A percentile compares a stretch with the other conserved stretches of the same genome.
Evolutionary conservation across 2,888 invertebrate species (phyloP).

Genomic region (Agrenia bidenticulata): DNA sequence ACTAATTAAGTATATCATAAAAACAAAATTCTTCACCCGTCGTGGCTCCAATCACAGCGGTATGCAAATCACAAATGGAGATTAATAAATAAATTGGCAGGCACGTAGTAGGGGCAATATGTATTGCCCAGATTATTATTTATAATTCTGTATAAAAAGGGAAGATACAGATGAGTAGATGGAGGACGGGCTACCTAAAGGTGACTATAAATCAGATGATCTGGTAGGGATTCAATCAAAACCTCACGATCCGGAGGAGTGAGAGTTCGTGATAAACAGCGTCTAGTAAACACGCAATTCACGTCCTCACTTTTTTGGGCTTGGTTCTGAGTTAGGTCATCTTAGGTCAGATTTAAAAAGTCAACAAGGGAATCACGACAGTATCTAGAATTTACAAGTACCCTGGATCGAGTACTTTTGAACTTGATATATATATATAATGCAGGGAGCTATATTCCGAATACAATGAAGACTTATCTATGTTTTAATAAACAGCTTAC

Average conservation of each 20-base stretch:
- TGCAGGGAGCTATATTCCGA: not conserved
- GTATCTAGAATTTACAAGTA: not conserved
- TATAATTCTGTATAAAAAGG: slow-evolving; percentile 10
- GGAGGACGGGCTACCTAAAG: slow-evolving; percentile 42
- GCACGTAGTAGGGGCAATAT: slow-evolving; percentile 17
- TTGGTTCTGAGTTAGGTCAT: slow-evolving; percentile 37
- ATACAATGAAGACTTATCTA: not conserved
- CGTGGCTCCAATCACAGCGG: not conserved
- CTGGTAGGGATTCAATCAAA: slow-evolving; percentile 50
- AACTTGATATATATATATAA: not conserved
- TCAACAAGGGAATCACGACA: not conserved
- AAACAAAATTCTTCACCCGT: not conserved
- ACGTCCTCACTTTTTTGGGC: slow-evolving; percentile 33
- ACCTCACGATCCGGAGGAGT: slow-evolving; percentile 49
- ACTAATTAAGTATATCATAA: slow-evolving; percentile 21
- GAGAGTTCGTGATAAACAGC: slow-evolving; percentile 45
- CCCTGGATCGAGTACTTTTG: not conserved
- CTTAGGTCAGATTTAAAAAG: slow-evolving; percentile 29
- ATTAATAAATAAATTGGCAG: slow-evolving; percentile 35
- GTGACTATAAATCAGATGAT: slow-evolving; percentile 49
- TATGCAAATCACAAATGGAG: slow-evolving; percentile 14
- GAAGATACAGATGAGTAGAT: slow-evolving; percentile 8
- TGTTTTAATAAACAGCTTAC: no score
- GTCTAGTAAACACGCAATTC: slow-evolving; percentile 36
- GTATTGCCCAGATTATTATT: slow-evolving; percentile 9